Base-by-base conservation (phyloP, 2,888 invertebrate genomes). In the Protodeltote pygarga region DNA sequence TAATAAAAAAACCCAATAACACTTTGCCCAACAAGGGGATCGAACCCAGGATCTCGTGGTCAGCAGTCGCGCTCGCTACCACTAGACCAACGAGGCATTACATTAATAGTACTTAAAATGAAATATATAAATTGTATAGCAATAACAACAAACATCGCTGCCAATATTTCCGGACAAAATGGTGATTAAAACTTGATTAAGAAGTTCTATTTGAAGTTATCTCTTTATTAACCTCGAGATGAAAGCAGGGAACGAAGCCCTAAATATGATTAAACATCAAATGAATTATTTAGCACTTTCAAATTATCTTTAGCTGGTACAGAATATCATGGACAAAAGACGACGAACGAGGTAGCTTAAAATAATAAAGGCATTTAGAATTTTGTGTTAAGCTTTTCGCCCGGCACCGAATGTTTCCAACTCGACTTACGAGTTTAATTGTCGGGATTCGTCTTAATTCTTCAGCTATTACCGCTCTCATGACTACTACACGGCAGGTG, bases 371-470 rank as follows among this genome's bases (percentile, higher is more conserved):
- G 64, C 71, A 65, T 70, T 70, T 60, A 58, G 54, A 78, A 75
- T 75, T 75, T 71, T 63, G 71, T 71, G 63, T 71, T 68, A 70
- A 75, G 72, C 71, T 72, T 57, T 66, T 71, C 72, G 64, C 72
- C 60, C 53, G 27, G 55, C 61, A 65, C 72, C 68, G 77, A 79
- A 76, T 77, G 76, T 75, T 78, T 66, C 65, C 73, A 77, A 79
- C 65, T 73, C 70, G 71, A 68, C 73, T 74, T 76, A 69, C 64
- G 61, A 79, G 71, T 73, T 79, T 57, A 79, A 79, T 79, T 75
- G 60, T 74, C 58, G 40, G 71, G 71, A 79, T 78, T 74, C 73
- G 64, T 81, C 79, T 80, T 81, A 75, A 80, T 80, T 77, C 77
- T 75, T 77, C 68, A 69, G 74, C 66, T 72, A 79, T 80, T 78